Conservation (phyloP, 2,888 invertebrate species). For the Cantharis flavilabris region DNA sequence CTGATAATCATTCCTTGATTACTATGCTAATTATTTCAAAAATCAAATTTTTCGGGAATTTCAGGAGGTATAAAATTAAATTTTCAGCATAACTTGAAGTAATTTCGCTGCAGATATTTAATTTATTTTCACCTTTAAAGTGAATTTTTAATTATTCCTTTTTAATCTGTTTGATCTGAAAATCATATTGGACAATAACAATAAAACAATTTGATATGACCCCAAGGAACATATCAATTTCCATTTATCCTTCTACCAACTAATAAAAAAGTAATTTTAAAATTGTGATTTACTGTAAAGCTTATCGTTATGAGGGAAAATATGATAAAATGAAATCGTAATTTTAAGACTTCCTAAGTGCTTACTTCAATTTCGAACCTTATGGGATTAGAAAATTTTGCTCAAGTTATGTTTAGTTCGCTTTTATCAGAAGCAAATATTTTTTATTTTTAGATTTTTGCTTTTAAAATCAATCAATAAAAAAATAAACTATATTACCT, state of each 20-base stretch:
- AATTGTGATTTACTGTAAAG: background rate
- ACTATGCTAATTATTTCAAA: too few relatives aligned
- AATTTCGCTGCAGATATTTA: background rate
- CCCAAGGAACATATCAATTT: background rate
- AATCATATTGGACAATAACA: background rate
- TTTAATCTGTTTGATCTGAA: background rate
- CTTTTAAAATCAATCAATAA: background rate
- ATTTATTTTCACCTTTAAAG: too few relatives aligned
- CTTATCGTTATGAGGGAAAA: background rate
- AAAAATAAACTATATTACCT: conserved; percentile 57
- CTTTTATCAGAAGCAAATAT: background rate
- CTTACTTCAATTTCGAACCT: background rate
- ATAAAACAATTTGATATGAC: background rate
- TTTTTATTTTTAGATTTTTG: background rate
- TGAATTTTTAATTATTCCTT: background rate
- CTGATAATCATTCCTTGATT: too few relatives aligned
- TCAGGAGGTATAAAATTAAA: too few relatives aligned
- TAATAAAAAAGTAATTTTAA: background rate
- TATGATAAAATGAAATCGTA: background rate
- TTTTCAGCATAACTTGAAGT: too few relatives aligned
- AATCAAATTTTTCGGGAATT: too few relatives aligned
- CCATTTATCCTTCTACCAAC: background rate
- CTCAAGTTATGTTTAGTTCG: background rate
- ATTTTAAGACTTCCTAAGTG: background rate
- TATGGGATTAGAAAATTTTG: background rate